Conservation (phyloP, 2,113 vertebrate genomes). For the Micronisus gabar region DNA sequence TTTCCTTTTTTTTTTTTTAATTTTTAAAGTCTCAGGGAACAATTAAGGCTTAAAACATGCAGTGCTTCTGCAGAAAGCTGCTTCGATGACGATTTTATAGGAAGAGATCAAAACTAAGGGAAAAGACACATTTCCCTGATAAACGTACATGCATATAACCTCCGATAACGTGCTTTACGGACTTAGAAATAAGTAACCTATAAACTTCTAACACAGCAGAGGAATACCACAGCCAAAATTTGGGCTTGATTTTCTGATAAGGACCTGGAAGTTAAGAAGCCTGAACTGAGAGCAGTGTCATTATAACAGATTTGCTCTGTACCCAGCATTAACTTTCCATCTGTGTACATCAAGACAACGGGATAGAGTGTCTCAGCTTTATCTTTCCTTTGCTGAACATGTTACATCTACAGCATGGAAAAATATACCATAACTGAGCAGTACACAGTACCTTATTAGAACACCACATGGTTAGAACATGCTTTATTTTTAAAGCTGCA, state of each 20-base stretch:
- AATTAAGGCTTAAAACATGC: neutral
- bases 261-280: neutral
- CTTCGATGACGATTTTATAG: neutral
- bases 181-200: neutral
- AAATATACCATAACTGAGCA: neutral
- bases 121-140: neutral
- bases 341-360: neutral
- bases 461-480: neutral
- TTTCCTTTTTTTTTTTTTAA: neutral
- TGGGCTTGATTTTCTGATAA: neutral
- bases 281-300: neutral
- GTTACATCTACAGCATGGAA: neutral
- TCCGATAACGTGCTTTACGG: neutral
- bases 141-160: rapidly evolving
- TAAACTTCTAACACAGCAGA: neutral
- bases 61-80: neutral
- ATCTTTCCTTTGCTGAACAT: slow-evolving; percentile 4
- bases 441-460: neutral
- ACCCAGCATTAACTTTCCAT: slow-evolving; percentile 21
- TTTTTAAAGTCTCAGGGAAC: neutral
- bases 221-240: neutral
- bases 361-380: neutral
- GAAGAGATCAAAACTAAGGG: neutral
- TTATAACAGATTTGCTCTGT: neutral
- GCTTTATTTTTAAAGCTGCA: neutral